Evolutionary conservation across 1,140 invertebrate species (phyloP).

Genomic region (Kradibia gibbosae): DNA sequence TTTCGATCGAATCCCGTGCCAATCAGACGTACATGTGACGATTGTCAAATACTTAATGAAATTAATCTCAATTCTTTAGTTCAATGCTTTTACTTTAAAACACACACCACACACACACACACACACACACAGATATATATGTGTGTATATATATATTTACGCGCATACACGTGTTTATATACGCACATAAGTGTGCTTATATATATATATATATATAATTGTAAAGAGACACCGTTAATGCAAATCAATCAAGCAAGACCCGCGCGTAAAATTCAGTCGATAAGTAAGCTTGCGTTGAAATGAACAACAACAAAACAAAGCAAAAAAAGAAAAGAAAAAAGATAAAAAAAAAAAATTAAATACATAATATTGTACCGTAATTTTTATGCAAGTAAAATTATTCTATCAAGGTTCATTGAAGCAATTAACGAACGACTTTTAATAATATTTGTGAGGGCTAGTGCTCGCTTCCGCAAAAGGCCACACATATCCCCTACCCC

Average conservation of each 20-base stretch:
- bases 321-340: too few species aligned
- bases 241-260: neutral
- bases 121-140: too few species aligned
- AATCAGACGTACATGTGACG: slow-evolving; percentile 34
- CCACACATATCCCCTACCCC: too few species aligned
- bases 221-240: neutral
- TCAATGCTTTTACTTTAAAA: too few species aligned
- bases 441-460: too few species aligned
- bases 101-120: too few species aligned
- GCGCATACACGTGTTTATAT: slow-evolving; percentile 26
- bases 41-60: slow-evolving; percentile 43
- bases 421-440: slow-evolving; percentile 32
- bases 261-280: slow-evolving; percentile 14
- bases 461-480: too few species aligned
- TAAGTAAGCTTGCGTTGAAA: slow-evolving; percentile 31
- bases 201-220: slow-evolving; percentile 5
- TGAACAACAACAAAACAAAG: too few species aligned
- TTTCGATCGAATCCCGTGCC: slow-evolving; percentile 46
- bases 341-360: slow-evolving; percentile 3
- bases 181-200: neutral
- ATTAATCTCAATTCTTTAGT: slow-evolving; percentile 20
- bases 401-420: slow-evolving; percentile 22
- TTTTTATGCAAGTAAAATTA: slow-evolving; percentile 37
- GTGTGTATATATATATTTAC: too few species aligned
- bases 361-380: slow-evolving; percentile 14